These are phyloP conservation scores for Ibycter americanus DNA, from an alignment of 2,797 vertebrate species.

Conservation along the genomic window DNA sequence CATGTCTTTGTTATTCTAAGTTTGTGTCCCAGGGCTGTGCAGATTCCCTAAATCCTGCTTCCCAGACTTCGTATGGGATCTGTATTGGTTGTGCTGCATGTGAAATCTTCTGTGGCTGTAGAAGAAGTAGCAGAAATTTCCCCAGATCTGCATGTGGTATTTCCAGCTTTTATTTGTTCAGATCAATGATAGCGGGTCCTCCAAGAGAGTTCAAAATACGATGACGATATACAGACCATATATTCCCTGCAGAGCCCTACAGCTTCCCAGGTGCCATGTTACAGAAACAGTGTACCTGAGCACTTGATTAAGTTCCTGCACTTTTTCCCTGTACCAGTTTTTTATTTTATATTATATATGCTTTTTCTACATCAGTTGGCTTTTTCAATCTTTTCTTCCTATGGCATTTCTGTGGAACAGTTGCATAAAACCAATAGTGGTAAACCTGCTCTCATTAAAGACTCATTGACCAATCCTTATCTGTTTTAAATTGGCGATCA, in stretches of 20 bases:
- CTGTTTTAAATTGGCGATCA: neutral
- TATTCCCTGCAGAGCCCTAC: neutral
- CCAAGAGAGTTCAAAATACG: neutral
- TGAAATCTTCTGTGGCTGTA: neutral
- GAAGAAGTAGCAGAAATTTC: neutral
- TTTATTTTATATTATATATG: neutral
- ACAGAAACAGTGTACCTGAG: neutral
- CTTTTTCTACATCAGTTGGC: neutral
- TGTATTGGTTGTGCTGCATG: neutral
- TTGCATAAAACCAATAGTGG: neutral
- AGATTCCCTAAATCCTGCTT: neutral
- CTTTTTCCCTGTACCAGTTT: neutral
- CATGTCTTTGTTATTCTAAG: neutral
- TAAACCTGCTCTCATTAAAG: constrained; percentile 13
- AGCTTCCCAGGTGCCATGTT: neutral
- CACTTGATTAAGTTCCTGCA: neutral
- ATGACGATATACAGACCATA: rapidly evolving
- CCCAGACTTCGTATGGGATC: neutral
- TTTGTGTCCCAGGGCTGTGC: neutral
- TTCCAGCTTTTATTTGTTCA: neutral
- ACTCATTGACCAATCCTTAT: neutral
- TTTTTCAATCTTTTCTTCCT: neutral
- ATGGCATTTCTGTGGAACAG: neutral
- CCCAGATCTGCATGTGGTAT: neutral
- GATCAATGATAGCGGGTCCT: neutral